phyloP scores from a whole-genome alignment of 35 echinoderm and acorn worm species.

The Ophioderma brevispina region DNA sequence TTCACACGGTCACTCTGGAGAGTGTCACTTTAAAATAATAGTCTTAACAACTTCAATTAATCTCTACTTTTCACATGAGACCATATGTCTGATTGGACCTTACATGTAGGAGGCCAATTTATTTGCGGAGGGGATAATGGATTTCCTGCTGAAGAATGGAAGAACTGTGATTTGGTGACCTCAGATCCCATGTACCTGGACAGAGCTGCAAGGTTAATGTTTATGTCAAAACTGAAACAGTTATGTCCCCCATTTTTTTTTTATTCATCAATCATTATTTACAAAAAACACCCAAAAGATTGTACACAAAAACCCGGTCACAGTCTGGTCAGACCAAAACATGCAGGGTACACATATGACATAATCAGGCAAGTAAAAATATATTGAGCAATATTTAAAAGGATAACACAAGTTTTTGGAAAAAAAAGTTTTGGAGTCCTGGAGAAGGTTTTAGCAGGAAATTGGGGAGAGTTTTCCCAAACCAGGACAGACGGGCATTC shows the following conservation, averaged over 20 bases:
- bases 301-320: background rate
- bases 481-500: background rate
- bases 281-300: background rate
- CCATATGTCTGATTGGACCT: slow-evolving; percentile 64
- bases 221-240: too few relatives aligned
- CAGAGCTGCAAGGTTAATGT: slow-evolving; percentile 59
- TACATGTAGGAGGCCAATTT: slow-evolving; percentile 74
- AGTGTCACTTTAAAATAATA: too few relatives aligned
- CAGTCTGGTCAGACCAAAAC: background rate
- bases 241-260: too few relatives aligned
- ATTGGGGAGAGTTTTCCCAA: background rate
- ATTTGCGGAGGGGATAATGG: slow-evolving; percentile 62
- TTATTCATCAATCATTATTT: background rate
- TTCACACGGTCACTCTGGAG: too few relatives aligned
- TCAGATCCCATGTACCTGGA: slow-evolving; percentile 87
- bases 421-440: too few relatives aligned
- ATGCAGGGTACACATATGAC: background rate
- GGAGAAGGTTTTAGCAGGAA: too few relatives aligned
- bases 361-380: background rate
- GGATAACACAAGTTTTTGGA: too few relatives aligned
- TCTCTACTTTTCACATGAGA: too few relatives aligned
- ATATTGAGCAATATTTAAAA: background rate
- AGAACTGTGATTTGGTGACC: slow-evolving; percentile 83
- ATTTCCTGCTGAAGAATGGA: slow-evolving; percentile 53
- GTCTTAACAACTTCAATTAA: too few relatives aligned